phyloP scores from a whole-genome alignment of 2,797 vertebrate genomes.

The Loris lydekkerianus region DNA sequence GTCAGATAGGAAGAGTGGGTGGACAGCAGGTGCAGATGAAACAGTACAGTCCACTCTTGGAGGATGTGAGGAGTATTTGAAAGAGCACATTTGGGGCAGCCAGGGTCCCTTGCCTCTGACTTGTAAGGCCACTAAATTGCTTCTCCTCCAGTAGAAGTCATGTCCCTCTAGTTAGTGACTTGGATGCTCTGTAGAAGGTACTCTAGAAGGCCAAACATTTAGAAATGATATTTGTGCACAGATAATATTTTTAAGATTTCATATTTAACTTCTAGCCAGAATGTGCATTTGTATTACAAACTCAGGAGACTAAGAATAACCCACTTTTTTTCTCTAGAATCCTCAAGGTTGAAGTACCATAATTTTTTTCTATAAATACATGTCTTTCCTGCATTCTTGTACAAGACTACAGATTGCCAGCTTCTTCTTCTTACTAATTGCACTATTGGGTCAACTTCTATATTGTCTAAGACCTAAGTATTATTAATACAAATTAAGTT shows the following conservation, averaged over 20 bases:
- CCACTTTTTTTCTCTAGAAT: constrained; percentile 11
- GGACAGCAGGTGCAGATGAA: not conserved
- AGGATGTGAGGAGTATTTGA: not conserved
- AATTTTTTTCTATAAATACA: not conserved
- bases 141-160: not conserved
- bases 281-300: not conserved
- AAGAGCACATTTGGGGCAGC: not conserved
- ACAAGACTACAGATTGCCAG: not conserved
- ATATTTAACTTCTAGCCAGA: constrained; percentile 37
- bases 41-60: not conserved
- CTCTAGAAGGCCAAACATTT: not conserved
- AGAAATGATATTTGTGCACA: constrained; percentile 8
- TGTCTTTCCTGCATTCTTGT: not conserved
- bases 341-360: not conserved
- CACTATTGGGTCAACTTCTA: not conserved
- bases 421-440: not conserved
- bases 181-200: constrained; percentile 6
- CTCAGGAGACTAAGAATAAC: not conserved
- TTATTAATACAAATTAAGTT: not conserved
- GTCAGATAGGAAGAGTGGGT: not conserved
- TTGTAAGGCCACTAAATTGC: not conserved
- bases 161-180: not conserved
- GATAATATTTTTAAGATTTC: not conserved
- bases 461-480: not conserved
- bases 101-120: not conserved